Evolutionary conservation across 2,113 vertebrate species (phyloP).

Genomic region (Acrocephalus arundinaceus): DNA sequence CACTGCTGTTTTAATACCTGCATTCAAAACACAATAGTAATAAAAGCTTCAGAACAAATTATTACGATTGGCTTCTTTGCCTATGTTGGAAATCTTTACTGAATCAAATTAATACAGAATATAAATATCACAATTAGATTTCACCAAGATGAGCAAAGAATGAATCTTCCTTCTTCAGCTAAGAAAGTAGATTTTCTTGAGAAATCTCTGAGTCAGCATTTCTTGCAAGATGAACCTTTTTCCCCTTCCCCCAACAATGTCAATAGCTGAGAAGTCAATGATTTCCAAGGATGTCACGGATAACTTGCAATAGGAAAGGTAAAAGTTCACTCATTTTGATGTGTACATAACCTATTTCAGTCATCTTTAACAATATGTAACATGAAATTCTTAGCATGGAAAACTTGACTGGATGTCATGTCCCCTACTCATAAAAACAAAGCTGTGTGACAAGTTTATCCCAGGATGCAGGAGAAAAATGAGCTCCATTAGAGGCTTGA

Average conservation of each 20-base stretch:
- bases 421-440: background rate
- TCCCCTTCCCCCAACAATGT: constrained; percentile 47
- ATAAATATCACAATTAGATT: constrained; percentile 68
- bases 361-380: constrained; percentile 73
- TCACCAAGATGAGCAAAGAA: constrained; percentile 38
- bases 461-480: background rate
- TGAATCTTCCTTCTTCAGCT: background rate
- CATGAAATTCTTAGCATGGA: constrained; percentile 49
- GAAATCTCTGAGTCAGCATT: constrained; percentile 59
- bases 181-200: constrained; percentile 55
- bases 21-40: constrained; percentile 60
- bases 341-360: constrained; percentile 65
- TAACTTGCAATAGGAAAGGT: constrained; percentile 68
- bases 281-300: constrained; percentile 74
- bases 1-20: constrained; percentile 52
- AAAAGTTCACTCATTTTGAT: constrained; percentile 71
- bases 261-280: constrained; percentile 72
- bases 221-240: constrained; percentile 52
- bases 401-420: constrained; percentile 28
- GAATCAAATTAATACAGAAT: constrained; percentile 65
- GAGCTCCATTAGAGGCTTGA: background rate
- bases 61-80: constrained; percentile 64
- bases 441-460: constrained; percentile 4
- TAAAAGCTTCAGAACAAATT: constrained; percentile 69
- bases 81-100: constrained; percentile 46